Evolutionary conservation across 2,797 vertebrate genomes (phyloP).

Genomic region (Dermochelys coriacea): DNA sequence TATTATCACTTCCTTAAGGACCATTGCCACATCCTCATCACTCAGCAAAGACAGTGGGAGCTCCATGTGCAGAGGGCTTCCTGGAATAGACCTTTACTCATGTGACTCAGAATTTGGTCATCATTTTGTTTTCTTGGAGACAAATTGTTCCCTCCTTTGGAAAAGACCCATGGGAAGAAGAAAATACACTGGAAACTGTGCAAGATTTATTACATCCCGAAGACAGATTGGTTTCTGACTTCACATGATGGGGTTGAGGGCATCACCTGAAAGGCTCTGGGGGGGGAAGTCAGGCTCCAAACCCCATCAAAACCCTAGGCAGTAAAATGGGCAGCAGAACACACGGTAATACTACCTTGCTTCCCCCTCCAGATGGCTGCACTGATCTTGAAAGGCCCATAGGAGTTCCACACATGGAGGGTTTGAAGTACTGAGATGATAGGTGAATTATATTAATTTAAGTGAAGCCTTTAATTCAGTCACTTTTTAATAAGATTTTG

Average conservation of each 20-base stretch:
- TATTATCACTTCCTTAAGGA: background rate
- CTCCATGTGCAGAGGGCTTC: background rate
- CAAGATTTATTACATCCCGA: background rate
- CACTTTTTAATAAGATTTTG: conserved; percentile 65
- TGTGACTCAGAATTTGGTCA: background rate
- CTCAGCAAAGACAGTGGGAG: background rate
- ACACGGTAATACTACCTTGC: background rate
- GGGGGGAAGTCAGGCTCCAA: background rate
- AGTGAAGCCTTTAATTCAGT: conserved; percentile 43
- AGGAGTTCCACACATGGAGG: rapidly evolving
- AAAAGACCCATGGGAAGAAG: background rate
- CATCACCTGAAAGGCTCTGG: background rate
- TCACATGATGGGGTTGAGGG: background rate
- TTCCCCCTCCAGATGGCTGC: background rate
- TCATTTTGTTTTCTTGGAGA: background rate
- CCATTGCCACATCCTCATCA: background rate
- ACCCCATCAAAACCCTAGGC: background rate
- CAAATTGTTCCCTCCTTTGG: background rate
- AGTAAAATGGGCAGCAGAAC: background rate
- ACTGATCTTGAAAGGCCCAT: background rate
- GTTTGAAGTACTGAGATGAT: conserved; percentile 15
- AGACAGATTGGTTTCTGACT: background rate
- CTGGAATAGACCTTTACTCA: background rate
- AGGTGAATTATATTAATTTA: conserved; percentile 17
- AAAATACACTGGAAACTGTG: background rate